These are phyloP conservation scores for Lagria hirta DNA, from an alignment of 2,888 invertebrate species.

Conservation along the genomic window DNA sequence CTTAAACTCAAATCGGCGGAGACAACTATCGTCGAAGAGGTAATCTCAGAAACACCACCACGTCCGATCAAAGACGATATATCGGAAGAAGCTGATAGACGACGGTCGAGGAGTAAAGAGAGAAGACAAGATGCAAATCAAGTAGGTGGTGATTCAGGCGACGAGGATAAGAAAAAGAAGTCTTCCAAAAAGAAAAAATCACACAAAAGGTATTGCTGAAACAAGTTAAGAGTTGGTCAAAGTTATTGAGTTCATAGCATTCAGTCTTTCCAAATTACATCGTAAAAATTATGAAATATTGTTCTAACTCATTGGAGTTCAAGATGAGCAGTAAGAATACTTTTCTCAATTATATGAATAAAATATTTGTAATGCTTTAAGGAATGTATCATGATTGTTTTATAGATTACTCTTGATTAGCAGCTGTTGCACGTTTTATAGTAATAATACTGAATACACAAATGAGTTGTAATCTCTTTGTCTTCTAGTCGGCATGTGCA, in stretches of 20 bases:
- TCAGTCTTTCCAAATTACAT: no score
- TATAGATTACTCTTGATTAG: no score
- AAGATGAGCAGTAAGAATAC: no score
- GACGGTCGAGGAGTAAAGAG: conserved; percentile 16
- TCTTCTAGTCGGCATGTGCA: no score
- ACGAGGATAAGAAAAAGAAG: conserved; percentile 48
- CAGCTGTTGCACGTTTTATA: no score
- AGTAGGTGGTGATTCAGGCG: conserved; percentile 33
- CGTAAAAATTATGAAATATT: no score
- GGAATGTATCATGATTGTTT: no score
- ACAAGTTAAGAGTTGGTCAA: not conserved
- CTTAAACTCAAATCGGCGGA: conserved; percentile 52
- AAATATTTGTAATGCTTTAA: no score
- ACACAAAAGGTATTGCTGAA: conserved; percentile 58
- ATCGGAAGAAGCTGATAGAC: conserved; percentile 38
- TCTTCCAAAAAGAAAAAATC: conserved; percentile 56
- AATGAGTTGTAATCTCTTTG: no score
- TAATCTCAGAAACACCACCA: conserved; percentile 16
- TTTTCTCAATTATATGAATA: no score
- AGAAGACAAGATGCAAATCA: conserved; percentile 14
- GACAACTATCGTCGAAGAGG: conserved; percentile 8
- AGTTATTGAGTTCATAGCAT: conserved; percentile 16
- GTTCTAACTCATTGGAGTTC: no score
- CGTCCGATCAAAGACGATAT: conserved; percentile 28
- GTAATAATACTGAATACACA: no score